A percentile compares a stretch with the other conserved stretches of the same genome.
These are phyloP conservation scores for Drosophila nigromelanica DNA, from an alignment of 1,140 invertebrate species.

Conservation along the genomic window DNA sequence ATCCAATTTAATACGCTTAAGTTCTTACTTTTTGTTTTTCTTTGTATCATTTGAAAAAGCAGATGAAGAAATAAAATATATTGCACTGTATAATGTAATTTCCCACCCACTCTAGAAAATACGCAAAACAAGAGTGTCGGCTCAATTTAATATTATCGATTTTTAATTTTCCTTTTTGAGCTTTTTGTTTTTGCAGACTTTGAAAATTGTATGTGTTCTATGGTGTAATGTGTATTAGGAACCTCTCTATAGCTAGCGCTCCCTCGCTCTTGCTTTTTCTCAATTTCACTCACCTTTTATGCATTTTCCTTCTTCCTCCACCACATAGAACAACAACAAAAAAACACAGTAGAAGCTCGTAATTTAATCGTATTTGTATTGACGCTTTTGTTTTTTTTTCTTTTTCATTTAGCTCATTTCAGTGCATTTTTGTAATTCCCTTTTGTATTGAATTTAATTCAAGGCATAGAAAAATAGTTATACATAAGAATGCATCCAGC, in stretches of 20 bases:
- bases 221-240: conserved; percentile 67
- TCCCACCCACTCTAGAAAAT: conserved; percentile 23
- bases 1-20: conserved; percentile 82
- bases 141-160: conserved; percentile 77
- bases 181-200: conserved; percentile 61
- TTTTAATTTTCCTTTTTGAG: conserved; percentile 75
- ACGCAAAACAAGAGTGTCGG: conserved; percentile 7
- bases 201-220: conserved; percentile 56
- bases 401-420: conserved; percentile 43
- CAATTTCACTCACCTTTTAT: background rate
- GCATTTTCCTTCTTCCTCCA: background rate
- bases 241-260: background rate
- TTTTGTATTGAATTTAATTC: conserved; percentile 64
- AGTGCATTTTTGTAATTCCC: conserved; percentile 57
- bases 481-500: conserved; percentile 34
- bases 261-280: background rate
- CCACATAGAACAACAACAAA: conserved; percentile 32
- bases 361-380: conserved; percentile 78
- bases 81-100: conserved; percentile 13
- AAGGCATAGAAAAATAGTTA: conserved; percentile 78
- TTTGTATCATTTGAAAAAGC: conserved; percentile 42
- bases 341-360: conserved; percentile 60
- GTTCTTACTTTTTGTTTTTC: conserved; percentile 72
- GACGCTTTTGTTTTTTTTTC: conserved; percentile 49
- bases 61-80: conserved; percentile 17